Conservation (phyloP, 1,140 invertebrate genomes). For the Atta cephalotes region DNA sequence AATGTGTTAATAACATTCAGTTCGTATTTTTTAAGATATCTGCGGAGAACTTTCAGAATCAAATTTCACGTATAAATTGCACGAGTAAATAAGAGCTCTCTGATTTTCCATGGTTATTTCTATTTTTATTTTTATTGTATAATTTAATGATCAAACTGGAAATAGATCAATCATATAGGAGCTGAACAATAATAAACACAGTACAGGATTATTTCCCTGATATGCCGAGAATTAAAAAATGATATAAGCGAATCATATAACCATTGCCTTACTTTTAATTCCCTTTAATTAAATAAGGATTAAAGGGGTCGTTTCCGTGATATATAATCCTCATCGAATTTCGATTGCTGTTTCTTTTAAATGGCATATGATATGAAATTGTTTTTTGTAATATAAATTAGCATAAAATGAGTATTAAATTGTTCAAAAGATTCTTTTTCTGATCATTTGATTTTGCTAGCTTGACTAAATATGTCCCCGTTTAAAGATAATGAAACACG, state of each 20-base stretch:
- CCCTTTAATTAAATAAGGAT: constrained; percentile 50
- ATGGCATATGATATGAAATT: too few relatives aligned
- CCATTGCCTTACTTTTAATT: not conserved
- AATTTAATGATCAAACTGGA: not conserved
- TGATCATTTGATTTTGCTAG: too few relatives aligned
- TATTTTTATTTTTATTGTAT: not conserved
- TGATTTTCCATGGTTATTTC: constrained; percentile 10
- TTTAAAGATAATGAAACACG: constrained; percentile 34
- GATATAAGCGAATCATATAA: constrained; percentile 36
- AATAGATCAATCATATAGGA: not conserved
- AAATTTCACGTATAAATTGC: not conserved
- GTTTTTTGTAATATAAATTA: too few relatives aligned
- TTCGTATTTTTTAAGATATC: not conserved
- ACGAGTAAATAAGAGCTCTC: not conserved
- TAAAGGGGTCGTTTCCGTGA: constrained; percentile 21
- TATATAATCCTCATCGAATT: constrained; percentile 10
- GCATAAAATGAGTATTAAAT: too few relatives aligned
- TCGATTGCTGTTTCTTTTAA: not conserved
- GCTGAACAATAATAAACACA: not conserved
- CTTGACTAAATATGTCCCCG: not conserved
- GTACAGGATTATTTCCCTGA: not conserved
- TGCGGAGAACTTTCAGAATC: not conserved
- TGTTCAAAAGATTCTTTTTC: too few relatives aligned
- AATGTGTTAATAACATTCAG: not conserved
- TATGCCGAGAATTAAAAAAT: constrained; percentile 13